Percentiles rank a stretch among this genome's conserved stretches.
Evolutionary conservation across 2,797 vertebrate species (phyloP).

Genomic region (Danio jaintianensis): DNA sequence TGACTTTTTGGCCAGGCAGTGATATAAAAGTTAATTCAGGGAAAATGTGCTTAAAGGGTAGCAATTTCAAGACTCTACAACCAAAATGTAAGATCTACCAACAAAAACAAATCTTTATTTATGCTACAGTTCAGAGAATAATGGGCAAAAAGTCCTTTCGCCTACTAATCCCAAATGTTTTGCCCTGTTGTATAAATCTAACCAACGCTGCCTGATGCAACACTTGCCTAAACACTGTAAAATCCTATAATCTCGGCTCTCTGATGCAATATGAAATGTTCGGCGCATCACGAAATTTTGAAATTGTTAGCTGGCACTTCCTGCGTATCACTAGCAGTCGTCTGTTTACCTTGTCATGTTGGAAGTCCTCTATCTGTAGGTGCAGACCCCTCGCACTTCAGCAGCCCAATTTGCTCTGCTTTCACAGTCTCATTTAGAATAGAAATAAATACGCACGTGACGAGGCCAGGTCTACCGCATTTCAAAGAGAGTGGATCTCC

Average conservation of each 20-base stretch:
- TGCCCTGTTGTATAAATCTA: constrained; percentile 44
- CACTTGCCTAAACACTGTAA: constrained; percentile 55
- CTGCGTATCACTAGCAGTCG: constrained; percentile 51
- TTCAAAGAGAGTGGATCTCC: constrained; percentile 36
- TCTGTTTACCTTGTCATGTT: constrained; percentile 54
- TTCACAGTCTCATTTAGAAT: constrained; percentile 52
- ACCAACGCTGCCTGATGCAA: constrained; percentile 59
- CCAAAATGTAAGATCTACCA: constrained; percentile 16
- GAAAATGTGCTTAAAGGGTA: too few species aligned
- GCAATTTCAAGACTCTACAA: too few species aligned
- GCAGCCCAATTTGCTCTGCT: constrained; percentile 55
- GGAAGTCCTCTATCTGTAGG: constrained; percentile 58
- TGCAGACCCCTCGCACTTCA: constrained; percentile 58
- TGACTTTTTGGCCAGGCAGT: too few species aligned
- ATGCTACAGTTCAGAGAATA: constrained; percentile 17
- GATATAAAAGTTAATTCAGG: too few species aligned
- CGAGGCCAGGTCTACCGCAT: constrained; percentile 48
- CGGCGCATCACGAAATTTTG: constrained; percentile 52
- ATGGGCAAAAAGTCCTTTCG: constrained; percentile 16
- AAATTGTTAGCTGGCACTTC: constrained; percentile 60
- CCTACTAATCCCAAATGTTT: constrained; percentile 28
- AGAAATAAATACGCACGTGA: constrained; percentile 38
- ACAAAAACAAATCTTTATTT: neutral
- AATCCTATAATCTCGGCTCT: constrained; percentile 61
- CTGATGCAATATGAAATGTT: constrained; percentile 62